Percentiles rank a stretch among this genome's conserved stretches.
These are phyloP conservation scores for Dromius quadrimaculatus DNA, from an alignment of 2,888 invertebrate genomes.

Conservation along the genomic window DNA sequence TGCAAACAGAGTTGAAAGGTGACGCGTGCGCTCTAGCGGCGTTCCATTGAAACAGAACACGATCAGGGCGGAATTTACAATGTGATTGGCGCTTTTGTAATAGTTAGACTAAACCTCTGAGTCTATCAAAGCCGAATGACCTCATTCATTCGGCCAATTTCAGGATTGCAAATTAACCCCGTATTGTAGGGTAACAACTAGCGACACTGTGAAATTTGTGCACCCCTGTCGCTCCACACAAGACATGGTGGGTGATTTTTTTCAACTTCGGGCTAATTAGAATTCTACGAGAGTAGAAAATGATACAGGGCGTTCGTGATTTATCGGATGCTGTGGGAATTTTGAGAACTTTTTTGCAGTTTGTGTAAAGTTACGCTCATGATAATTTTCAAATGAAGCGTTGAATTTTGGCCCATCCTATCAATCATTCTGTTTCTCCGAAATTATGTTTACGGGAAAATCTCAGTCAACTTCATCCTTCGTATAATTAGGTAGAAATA, in stretches of 20 bases:
- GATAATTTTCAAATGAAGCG: conserved; percentile 33
- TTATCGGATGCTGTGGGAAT: conserved; percentile 34
- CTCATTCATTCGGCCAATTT: conserved; percentile 41
- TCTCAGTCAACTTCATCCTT: no score
- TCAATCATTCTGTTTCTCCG: conserved; percentile 45
- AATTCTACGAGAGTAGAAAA: conserved; percentile 33
- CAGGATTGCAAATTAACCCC: conserved; percentile 50
- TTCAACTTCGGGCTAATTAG: conserved; percentile 40
- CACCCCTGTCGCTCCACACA: conserved; percentile 20
- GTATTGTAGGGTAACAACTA: conserved; percentile 34
- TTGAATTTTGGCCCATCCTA: conserved; percentile 22
- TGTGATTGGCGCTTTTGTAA: conserved; percentile 63
- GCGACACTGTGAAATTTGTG: conserved; percentile 22
- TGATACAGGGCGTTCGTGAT: conserved; percentile 36
- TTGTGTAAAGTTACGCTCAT: conserved; percentile 29
- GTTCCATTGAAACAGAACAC: conserved; percentile 63
- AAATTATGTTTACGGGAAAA: no score
- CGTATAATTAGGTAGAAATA: no score
- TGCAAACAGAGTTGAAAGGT: conserved; percentile 56
- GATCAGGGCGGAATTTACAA: conserved; percentile 66
- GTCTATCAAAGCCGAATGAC: conserved; percentile 44
- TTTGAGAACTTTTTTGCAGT: conserved; percentile 21
- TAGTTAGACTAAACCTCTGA: conserved; percentile 47
- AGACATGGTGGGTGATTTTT: conserved; percentile 5
- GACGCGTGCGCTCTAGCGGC: conserved; percentile 58